phyloP scores from a whole-genome alignment of 2,113 vertebrate species.

The Neoarius graeffei region DNA sequence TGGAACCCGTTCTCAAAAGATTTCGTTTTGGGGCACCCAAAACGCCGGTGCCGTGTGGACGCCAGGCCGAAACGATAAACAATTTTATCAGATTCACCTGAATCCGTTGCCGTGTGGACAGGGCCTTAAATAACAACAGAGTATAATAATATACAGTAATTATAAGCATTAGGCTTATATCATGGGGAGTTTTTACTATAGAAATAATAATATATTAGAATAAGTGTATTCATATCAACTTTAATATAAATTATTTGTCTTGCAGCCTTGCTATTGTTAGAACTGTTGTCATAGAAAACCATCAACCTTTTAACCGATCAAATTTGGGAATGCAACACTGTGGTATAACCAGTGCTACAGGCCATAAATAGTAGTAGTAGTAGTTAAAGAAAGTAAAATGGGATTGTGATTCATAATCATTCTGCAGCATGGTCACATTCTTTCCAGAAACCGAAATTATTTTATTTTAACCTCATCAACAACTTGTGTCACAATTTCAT shows the following conservation, averaged over 20 bases:
- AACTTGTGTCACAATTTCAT: slow-evolving; percentile 68
- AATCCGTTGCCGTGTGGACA: too few species aligned
- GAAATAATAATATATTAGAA: background rate
- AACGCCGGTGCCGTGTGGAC: too few species aligned
- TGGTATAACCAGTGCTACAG: background rate
- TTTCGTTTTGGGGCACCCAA: too few species aligned
- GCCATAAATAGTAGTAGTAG: background rate
- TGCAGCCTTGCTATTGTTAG: background rate
- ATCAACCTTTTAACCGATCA: background rate
- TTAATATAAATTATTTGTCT: background rate
- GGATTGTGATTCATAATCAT: background rate
- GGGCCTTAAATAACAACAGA: background rate
- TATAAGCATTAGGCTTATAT: background rate
- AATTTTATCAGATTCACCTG: too few species aligned
- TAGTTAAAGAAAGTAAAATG: background rate
- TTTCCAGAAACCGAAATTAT: slow-evolving; percentile 13
- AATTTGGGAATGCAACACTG: background rate
- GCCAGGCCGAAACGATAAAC: too few species aligned
- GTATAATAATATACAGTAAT: too few species aligned
- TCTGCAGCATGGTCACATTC: background rate
- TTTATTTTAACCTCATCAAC: slow-evolving; percentile 41
- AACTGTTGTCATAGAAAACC: background rate
- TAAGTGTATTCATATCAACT: background rate
- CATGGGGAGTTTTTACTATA: background rate
- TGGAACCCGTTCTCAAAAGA: too few species aligned